Evolutionary conservation across 2,888 invertebrate species (phyloP), one percentile per base, ranked within the genome.

Genomic region (Chymomyza fuscimana): DNA sequence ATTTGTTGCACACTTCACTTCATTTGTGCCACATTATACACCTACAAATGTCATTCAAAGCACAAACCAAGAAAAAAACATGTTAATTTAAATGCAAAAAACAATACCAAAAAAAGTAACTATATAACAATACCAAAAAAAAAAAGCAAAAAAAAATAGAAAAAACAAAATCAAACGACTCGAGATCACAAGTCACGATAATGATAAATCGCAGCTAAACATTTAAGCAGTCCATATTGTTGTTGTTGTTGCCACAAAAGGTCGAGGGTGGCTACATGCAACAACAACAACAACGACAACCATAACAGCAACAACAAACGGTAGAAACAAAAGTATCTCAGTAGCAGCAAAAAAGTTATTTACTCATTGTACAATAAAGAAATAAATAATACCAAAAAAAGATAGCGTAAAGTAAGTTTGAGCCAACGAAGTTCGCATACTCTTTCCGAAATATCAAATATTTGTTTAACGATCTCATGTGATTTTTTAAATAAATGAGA

Each of bases 1-100:
- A 83, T 83, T 83, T 83, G 83, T 83, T 86, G 86, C 81, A 83
- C 82, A 83, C 86, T 86, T 83, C 87, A 85, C 87, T 85, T 85
- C 85, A 84, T 85, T 85, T 85, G 85, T 86, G 85, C 87, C 85
- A 85, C 86, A 86, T 86, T 86, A 81, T 85, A 86, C 85, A 85
- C 87, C 87, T 86, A 85, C 85, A 85, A 85, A 85, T 85, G 85
- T 85, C 85, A 85, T 85, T 85, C 85, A 83, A 78, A 74, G 76
- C 78, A 80, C 84, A 86, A 84, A 85, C 85, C 86, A 77, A 74
- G 76, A 77, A 80, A 86, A 86, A 84, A 85, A 85, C 85, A 85
- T 85, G 85, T 85, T 85, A 85, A 85, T 85, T 85, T 85, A 86
- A 76, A 66, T 15, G 54, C 67, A 67, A 71, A 66, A 67, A 19